These are phyloP conservation scores for Pipistrellus pipistrellus DNA, from an alignment of 2,797 vertebrate species.

Conservation along the genomic window DNA sequence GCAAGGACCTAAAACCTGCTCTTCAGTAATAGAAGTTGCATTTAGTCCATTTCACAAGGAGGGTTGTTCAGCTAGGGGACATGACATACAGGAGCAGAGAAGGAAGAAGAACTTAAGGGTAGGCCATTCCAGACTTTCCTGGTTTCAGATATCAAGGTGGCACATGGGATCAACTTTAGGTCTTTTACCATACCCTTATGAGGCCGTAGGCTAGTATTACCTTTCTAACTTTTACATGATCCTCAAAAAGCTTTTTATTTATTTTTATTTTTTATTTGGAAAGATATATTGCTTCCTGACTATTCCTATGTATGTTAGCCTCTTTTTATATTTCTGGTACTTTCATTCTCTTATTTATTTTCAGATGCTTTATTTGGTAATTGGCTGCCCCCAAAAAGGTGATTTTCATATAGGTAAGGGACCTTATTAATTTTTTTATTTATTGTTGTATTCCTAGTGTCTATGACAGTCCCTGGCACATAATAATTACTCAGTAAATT, in stretches of 20 bases:
- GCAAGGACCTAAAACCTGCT: background rate
- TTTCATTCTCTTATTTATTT: background rate
- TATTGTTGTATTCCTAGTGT: background rate
- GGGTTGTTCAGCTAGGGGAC: background rate
- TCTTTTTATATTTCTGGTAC: background rate
- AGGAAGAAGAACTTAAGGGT: background rate
- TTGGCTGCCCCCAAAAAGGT: background rate
- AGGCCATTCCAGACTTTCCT: background rate
- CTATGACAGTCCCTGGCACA: background rate
- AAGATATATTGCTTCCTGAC: background rate
- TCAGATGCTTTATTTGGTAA: background rate
- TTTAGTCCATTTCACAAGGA: background rate
- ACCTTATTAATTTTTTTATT: background rate
- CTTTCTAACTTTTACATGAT: conserved; percentile 3
- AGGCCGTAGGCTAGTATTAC: background rate
- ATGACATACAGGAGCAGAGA: background rate
- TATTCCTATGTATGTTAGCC: background rate
- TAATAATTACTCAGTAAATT: conserved; percentile 3
- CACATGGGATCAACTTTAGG: background rate
- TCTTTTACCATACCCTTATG: background rate
- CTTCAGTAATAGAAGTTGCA: background rate
- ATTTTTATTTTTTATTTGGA: background rate
- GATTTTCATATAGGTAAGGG: background rate
- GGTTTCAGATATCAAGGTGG: background rate
- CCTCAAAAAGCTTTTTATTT: background rate